These are phyloP conservation scores for Sesamia inferens DNA, from an alignment of 2,888 invertebrate species.

Conservation along the genomic window DNA sequence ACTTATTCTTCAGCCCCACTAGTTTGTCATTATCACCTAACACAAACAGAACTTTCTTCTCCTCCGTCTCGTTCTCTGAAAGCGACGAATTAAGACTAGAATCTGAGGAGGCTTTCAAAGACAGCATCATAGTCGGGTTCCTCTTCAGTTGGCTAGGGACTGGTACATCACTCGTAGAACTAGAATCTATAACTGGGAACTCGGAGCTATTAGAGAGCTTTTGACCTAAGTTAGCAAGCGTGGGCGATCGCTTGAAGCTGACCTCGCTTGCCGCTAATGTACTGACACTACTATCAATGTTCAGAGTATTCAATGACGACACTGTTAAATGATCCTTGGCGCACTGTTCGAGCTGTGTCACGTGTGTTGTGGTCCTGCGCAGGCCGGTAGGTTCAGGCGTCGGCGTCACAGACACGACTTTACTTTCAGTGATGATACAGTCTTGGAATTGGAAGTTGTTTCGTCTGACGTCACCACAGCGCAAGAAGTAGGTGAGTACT, in stretches of 20 bases:
- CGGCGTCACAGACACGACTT: constrained; percentile 70
- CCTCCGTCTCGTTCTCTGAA: constrained; percentile 76
- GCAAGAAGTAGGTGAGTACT: constrained; percentile 96
- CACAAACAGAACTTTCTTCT: constrained; percentile 91
- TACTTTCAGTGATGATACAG: constrained; percentile 78
- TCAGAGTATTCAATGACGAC: constrained; percentile 74
- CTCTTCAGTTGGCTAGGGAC: constrained; percentile 74
- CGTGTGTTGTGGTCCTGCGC: constrained; percentile 67
- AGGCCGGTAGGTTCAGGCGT: constrained; percentile 54
- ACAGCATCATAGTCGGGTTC: constrained; percentile 78
- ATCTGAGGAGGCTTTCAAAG: constrained; percentile 77
- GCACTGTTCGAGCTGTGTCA: constrained; percentile 62
- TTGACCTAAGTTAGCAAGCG: constrained; percentile 78
- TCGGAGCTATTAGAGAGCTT: constrained; percentile 83
- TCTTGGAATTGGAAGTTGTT: constrained; percentile 81
- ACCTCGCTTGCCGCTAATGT: constrained; percentile 77
- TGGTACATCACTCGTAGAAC: constrained; percentile 68
- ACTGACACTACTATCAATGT: constrained; percentile 79
- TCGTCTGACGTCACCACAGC: constrained; percentile 93
- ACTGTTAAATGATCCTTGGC: constrained; percentile 69
- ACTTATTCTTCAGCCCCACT: constrained; percentile 91
- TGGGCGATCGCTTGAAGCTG: constrained; percentile 79
- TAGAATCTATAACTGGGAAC: constrained; percentile 63
- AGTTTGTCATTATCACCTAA: constrained; percentile 93
- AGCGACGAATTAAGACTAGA: constrained; percentile 80